Conservation (phyloP, 2,888 invertebrate genomes). For the Syrista parreyssii region DNA sequence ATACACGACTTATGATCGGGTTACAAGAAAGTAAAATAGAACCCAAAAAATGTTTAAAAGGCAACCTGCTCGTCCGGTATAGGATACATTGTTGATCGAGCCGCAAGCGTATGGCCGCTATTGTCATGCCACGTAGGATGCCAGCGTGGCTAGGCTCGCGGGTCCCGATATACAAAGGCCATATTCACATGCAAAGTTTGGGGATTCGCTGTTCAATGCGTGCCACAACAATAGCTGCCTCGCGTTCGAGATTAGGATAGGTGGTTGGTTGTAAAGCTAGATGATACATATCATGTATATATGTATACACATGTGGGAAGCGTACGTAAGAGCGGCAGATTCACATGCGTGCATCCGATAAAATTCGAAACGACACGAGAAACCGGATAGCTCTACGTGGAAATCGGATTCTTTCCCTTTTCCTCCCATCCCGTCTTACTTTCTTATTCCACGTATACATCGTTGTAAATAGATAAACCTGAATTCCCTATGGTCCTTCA, state of each 20-base stretch:
- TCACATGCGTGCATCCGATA: neutral
- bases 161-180: slow-evolving; percentile 15
- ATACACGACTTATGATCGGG: neutral
- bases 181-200: slow-evolving; percentile 22
- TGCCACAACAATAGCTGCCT: slow-evolving; percentile 10
- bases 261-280: slow-evolving; percentile 3
- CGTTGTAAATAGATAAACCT: neutral
- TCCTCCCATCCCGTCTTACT: neutral
- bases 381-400: neutral
- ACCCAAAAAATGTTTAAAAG: neutral
- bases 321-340: neutral
- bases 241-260: slow-evolving; percentile 14
- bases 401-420: neutral
- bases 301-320: neutral
- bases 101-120: neutral
- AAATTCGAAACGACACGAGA: neutral
- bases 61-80: neutral
- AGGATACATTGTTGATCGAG: slow-evolving; percentile 1
- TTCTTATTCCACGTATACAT: neutral
- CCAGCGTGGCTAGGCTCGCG: neutral
- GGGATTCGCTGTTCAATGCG: slow-evolving; percentile 4
- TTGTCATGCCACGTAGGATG: slow-evolving; percentile 14
- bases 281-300: neutral
- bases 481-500: neutral
- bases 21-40: neutral